These are phyloP conservation scores for Sebastes miniatus DNA, from an alignment of 2,797 vertebrate species.

Conservation along the genomic window DNA sequence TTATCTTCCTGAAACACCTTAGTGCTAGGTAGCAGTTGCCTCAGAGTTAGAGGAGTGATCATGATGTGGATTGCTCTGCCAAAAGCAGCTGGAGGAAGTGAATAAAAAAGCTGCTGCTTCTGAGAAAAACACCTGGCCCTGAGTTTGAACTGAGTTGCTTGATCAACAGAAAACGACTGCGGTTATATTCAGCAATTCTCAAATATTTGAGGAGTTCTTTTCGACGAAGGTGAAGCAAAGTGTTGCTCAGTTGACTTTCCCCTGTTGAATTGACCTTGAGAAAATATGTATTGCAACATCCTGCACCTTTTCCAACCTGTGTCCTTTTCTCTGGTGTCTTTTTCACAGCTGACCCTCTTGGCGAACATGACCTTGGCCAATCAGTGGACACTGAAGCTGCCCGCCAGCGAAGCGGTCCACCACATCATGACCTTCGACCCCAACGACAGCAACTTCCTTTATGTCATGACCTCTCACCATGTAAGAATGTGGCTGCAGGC, in stretches of 20 bases:
- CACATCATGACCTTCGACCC: slow-evolving; percentile 97
- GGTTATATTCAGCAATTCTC: background rate
- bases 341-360: slow-evolving; percentile 87
- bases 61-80: slow-evolving; percentile 1
- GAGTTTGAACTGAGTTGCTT: slow-evolving; percentile 1
- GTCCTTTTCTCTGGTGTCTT: slow-evolving; percentile 22
- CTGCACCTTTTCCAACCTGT: slow-evolving; percentile 12
- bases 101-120: background rate
- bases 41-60: background rate
- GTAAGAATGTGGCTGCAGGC: slow-evolving; percentile 76
- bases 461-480: slow-evolving; percentile 95
- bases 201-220: slow-evolving; percentile 1
- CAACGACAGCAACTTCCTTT: slow-evolving; percentile 90
- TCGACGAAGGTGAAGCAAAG: background rate
- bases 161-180: background rate
- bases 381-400: slow-evolving; percentile 85
- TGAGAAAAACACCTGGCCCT: background rate
- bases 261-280: background rate
- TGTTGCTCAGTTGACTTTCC: background rate
- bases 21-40: background rate
- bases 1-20: background rate
- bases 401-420: slow-evolving; percentile 89
- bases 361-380: slow-evolving; percentile 85
- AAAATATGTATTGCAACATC: background rate
- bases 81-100: background rate